These are phyloP conservation scores for Neomonachus schauinslandi DNA, from an alignment of 2,113 vertebrate genomes.

Conservation along the genomic window DNA sequence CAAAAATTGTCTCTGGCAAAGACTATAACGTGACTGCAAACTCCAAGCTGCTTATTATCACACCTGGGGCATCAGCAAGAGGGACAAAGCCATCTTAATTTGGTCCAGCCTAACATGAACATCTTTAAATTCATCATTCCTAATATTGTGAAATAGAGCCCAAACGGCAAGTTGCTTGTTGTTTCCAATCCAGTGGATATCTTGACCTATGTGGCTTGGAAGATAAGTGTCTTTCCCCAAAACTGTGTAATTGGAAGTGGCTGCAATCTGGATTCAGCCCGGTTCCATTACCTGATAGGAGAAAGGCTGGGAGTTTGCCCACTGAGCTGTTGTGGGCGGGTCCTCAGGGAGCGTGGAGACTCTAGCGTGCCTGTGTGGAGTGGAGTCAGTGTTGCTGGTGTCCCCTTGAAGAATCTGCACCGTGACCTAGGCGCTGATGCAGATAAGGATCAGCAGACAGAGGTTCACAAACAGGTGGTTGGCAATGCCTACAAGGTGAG, in stretches of 20 bases:
- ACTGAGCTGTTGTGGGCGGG: not conserved
- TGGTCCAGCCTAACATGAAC: not conserved
- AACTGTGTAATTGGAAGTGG: not conserved
- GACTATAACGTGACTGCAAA: not conserved
- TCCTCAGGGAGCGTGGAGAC: not conserved
- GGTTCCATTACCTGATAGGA: not conserved
- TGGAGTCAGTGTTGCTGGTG: not conserved
- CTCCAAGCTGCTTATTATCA: not conserved
- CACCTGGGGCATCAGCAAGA: not conserved
- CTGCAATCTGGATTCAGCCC: not conserved
- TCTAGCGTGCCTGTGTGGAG: not conserved
- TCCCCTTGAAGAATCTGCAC: not conserved
- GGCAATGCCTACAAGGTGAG: not conserved
- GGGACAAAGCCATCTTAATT: not conserved
- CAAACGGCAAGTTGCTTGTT: not conserved
- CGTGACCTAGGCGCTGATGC: not conserved
- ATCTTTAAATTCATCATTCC: not conserved
- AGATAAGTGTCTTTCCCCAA: not conserved
- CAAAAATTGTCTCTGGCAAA: not conserved
- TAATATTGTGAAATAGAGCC: not conserved
- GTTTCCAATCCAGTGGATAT: not conserved
- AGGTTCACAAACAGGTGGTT: not conserved
- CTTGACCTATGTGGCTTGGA: not conserved
- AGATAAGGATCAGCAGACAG: not conserved
- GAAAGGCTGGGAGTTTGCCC: not conserved